Evolutionary conservation across 2,888 invertebrate species (phyloP).

Genomic region (Odontothrips loti): DNA sequence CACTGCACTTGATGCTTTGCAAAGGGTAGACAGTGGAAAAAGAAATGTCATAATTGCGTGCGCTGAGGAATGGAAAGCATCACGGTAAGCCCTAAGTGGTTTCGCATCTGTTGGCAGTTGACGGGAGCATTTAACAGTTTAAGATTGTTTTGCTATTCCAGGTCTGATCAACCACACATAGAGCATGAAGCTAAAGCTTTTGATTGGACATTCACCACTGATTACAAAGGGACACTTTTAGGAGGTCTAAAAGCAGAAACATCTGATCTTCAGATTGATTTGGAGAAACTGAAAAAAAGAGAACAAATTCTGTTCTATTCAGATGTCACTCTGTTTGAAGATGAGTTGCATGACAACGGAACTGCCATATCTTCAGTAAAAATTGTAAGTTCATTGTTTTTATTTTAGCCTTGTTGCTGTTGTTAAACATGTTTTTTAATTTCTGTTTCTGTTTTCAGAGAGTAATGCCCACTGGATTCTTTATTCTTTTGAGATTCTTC

Average conservation of each 20-base stretch:
- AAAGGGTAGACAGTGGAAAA: conserved; percentile 68
- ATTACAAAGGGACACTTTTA: conserved; percentile 77
- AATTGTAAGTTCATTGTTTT: conserved; percentile 65
- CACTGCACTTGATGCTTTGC: conserved; percentile 85
- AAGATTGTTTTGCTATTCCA: conserved; percentile 43
- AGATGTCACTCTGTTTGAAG: conserved; percentile 91
- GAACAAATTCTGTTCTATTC: conserved; percentile 93
- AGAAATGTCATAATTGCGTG: conserved; percentile 79
- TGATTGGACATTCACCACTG: conserved; percentile 96
- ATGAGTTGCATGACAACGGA: conserved; percentile 97
- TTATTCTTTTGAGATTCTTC: conserved; percentile 84
- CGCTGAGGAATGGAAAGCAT: conserved; percentile 86
- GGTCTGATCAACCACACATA: conserved; percentile 58
- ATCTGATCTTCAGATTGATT: conserved; percentile 74
- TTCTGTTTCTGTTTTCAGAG: conserved; percentile 57
- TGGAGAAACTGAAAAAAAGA: conserved; percentile 79
- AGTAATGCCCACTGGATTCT: conserved; percentile 93
- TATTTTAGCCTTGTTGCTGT: not conserved
- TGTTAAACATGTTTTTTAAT: not conserved
- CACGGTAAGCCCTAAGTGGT: conserved; percentile 57
- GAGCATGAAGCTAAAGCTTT: conserved; percentile 79
- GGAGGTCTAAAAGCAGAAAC: conserved; percentile 57
- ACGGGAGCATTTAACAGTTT: conserved; percentile 27
- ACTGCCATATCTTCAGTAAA: conserved; percentile 85
- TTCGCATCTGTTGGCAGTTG: not conserved